These are phyloP conservation scores for Propithecus coquereli DNA, from an alignment of 2,113 vertebrate genomes.

Conservation along the genomic window DNA sequence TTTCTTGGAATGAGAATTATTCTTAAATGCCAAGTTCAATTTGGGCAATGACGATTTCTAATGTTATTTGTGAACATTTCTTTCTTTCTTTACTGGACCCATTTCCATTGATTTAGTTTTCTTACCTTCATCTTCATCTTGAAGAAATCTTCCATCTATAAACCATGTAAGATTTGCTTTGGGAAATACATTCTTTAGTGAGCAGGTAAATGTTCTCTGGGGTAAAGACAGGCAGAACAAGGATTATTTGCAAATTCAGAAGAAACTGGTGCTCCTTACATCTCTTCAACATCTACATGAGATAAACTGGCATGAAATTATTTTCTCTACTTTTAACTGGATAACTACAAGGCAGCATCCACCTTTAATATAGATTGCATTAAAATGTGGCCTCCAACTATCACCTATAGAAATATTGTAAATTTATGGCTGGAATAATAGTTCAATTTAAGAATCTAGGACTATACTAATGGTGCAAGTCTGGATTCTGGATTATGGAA, in stretches of 20 bases:
- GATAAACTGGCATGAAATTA: background rate
- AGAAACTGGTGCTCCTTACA: background rate
- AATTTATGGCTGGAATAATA: background rate
- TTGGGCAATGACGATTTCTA: background rate
- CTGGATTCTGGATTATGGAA: background rate
- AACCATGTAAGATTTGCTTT: conserved; percentile 65
- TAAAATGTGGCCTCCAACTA: background rate
- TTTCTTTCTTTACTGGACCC: background rate
- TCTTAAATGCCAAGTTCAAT: background rate
- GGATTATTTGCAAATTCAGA: background rate
- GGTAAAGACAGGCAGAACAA: background rate
- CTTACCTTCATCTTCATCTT: conserved; percentile 57
- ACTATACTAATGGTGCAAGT: background rate
- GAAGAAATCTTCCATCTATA: conserved; percentile 36
- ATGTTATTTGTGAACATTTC: background rate
- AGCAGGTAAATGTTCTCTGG: conserved; percentile 63
- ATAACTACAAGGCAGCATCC: background rate
- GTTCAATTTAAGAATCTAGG: background rate
- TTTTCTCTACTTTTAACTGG: background rate
- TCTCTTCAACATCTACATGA: background rate
- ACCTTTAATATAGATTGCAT: background rate
- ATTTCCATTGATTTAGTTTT: background rate
- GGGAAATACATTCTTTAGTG: conserved; percentile 65
- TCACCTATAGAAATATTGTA: background rate
- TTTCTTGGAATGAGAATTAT: conserved; percentile 5